Percentiles rank a stretch among this genome's conserved stretches.
phyloP scores from a whole-genome alignment of 2,888 invertebrate genomes.

The Myopa tessellatipennis region DNA sequence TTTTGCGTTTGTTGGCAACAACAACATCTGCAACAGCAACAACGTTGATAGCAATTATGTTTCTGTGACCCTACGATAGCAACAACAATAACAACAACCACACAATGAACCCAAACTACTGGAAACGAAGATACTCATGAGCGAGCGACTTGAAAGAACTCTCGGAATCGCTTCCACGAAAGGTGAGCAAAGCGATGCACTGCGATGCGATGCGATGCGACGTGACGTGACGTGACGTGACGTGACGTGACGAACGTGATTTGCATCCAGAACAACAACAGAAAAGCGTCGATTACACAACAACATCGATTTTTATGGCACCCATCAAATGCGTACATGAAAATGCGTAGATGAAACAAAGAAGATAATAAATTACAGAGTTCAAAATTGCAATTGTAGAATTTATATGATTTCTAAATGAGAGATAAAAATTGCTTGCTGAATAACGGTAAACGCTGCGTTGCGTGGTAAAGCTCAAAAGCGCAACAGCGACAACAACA shows the following conservation, averaged over 20 bases:
- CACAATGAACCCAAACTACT: neutral
- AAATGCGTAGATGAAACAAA: neutral
- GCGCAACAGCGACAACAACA: neutral
- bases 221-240: conserved; percentile 25
- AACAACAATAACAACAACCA: neutral
- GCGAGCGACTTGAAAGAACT: too few relatives aligned
- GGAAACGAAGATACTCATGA: neutral
- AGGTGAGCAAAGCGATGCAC: neutral
- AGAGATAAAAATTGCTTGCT: neutral
- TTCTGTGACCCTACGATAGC: neutral
- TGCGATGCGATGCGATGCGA: conserved; percentile 10
- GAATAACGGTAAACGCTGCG: neutral
- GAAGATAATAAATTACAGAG: neutral
- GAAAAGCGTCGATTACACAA: neutral
- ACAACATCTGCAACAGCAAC: neutral
- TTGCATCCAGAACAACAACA: conserved; percentile 12
- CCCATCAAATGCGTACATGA: neutral
- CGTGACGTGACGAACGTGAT: conserved; percentile 32
- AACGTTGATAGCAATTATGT: neutral
- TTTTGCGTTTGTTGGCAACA: neutral
- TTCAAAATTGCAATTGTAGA: neutral
- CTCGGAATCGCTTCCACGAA: too few relatives aligned
- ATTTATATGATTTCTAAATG: neutral
- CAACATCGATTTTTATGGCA: neutral
- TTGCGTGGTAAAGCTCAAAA: neutral